Evolutionary conservation across 2,888 invertebrate species (phyloP).

Genomic region (Xylota sylvarum): DNA sequence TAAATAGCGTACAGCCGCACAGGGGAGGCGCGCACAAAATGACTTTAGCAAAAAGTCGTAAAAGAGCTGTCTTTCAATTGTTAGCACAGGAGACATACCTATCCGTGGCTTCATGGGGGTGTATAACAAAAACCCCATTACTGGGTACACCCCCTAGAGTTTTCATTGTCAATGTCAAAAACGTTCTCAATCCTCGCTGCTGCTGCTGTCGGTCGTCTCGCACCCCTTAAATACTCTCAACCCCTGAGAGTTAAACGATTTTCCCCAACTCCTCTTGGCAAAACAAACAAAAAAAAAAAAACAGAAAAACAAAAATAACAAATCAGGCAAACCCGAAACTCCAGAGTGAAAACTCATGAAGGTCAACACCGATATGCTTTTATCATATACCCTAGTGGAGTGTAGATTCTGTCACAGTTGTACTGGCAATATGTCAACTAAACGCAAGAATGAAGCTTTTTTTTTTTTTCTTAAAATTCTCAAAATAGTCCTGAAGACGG

Average conservation of each 20-base stretch:
- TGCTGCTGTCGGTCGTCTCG: background rate
- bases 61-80: conserved; percentile 14
- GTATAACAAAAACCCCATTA: background rate
- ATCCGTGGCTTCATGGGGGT: background rate
- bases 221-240: background rate
- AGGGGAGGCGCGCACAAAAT: background rate
- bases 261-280: background rate
- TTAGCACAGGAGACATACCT: conserved; percentile 1
- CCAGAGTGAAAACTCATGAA: background rate
- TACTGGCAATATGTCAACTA: background rate
- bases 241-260: conserved; percentile 2
- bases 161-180: conserved; percentile 28
- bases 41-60: background rate
- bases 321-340: background rate
- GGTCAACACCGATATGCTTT: conserved; percentile 4
- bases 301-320: background rate
- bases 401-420: background rate
- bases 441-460: background rate
- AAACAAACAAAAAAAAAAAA: background rate
- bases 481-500: background rate
- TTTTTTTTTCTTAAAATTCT: background rate
- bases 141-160: background rate
- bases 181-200: background rate
- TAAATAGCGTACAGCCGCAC: background rate
- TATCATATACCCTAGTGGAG: background rate